These are phyloP conservation scores for Papilio machaon DNA, from an alignment of 1,140 invertebrate genomes.

Conservation along the genomic window DNA sequence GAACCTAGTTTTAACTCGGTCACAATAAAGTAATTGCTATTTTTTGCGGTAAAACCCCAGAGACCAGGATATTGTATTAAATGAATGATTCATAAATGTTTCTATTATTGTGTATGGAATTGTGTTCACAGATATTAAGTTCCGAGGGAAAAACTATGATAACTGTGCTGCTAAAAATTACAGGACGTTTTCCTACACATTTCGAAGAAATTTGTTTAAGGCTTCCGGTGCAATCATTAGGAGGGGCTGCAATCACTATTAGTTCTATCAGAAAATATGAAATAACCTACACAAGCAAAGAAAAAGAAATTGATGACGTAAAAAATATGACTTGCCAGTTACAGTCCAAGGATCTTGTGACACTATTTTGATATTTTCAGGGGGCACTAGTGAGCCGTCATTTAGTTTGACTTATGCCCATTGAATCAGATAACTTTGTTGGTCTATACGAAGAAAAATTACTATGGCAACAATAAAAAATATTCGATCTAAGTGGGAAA, in stretches of 20 bases:
- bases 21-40: constrained; percentile 2
- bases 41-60: constrained; percentile 2
- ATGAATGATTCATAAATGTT: constrained; percentile 16
- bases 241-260: too few relatives aligned
- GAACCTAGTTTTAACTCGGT: background rate
- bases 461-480: background rate
- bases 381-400: too few relatives aligned
- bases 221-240: too few relatives aligned
- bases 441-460: background rate
- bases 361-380: too few relatives aligned
- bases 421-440: too few relatives aligned
- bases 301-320: too few relatives aligned
- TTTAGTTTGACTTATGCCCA: too few relatives aligned
- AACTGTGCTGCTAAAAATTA: background rate
- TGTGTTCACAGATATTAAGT: background rate
- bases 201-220: background rate
- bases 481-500: background rate
- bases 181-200: background rate
- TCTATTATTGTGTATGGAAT: background rate
- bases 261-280: too few relatives aligned
- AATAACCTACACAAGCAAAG: too few relatives aligned
- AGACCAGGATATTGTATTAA: constrained; percentile 1
- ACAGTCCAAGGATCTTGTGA: too few relatives aligned
- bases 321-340: too few relatives aligned
- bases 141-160: background rate